Percentiles rank a stretch among this genome's conserved stretches.
phyloP scores from a whole-genome alignment of 2,113 vertebrate genomes.

The Stomatorhinus ivindoensis region DNA sequence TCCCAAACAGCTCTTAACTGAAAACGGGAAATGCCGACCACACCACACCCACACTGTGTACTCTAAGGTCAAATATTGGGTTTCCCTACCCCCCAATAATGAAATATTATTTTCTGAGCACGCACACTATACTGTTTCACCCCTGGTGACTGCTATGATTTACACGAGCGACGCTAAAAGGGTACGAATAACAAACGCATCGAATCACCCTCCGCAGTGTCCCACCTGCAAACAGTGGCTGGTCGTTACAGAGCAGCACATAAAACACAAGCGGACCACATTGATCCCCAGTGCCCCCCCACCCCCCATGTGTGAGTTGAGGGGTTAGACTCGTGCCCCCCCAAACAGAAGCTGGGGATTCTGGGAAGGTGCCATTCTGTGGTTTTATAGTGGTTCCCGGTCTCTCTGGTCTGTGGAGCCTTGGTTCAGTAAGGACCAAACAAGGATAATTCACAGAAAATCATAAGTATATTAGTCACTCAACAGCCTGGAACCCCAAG shows the following conservation, averaged over 20 bases:
- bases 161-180: neutral
- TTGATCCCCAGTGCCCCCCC: neutral
- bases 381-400: neutral
- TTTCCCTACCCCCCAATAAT: neutral
- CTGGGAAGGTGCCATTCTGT: neutral
- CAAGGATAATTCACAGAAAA: neutral
- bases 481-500: neutral
- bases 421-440: neutral
- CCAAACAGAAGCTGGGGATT: neutral
- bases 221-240: neutral
- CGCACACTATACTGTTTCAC: neutral
- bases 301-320: neutral
- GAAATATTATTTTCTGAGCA: neutral
- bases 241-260: neutral
- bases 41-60: neutral
- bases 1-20: constrained; percentile 21
- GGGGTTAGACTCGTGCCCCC: neutral
- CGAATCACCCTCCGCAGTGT: neutral
- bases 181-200: neutral
- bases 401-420: neutral
- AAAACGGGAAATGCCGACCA: neutral
- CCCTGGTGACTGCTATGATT: neutral
- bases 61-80: neutral
- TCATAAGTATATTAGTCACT: neutral
- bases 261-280: neutral